Evolutionary conservation across 2,888 invertebrate species (phyloP).

Genomic region (Drosophila pseudotakahashii): DNA sequence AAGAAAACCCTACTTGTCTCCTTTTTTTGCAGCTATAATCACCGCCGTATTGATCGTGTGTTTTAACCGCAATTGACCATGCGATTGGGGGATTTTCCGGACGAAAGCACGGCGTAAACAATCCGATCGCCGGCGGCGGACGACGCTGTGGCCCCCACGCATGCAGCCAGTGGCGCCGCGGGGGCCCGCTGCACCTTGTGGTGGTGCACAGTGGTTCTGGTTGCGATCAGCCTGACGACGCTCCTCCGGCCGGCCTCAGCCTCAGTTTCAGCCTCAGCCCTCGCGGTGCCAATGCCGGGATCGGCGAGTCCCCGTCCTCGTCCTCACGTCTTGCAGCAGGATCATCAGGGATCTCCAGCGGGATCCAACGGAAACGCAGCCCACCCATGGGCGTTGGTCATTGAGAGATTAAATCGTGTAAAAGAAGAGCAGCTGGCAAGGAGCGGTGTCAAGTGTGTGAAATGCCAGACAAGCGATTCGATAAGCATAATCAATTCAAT

Average conservation of each 20-base stretch:
- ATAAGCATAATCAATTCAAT: constrained; percentile 17
- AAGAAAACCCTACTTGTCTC: no score
- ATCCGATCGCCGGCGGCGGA: constrained; percentile 71
- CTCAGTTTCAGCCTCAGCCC: constrained; percentile 78
- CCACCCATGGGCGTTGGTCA: constrained; percentile 50
- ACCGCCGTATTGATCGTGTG: not conserved
- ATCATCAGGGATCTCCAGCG: constrained; percentile 36
- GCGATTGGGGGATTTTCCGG: constrained; percentile 23
- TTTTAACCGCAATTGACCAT: constrained; percentile 9
- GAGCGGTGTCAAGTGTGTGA: constrained; percentile 47
- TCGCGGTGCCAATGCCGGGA: constrained; percentile 82
- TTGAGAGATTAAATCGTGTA: constrained; percentile 2
- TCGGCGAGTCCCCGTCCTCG: constrained; percentile 15
- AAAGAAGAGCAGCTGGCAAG: constrained; percentile 15
- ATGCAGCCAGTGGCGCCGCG: constrained; percentile 84
- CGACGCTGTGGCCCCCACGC: constrained; percentile 84
- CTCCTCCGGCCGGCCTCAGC: constrained; percentile 77
- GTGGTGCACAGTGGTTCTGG: constrained; percentile 60
- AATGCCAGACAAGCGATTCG: constrained; percentile 51
- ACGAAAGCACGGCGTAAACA: constrained; percentile 62
- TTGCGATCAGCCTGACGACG: constrained; percentile 63
- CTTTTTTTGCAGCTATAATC: constrained; percentile 12
- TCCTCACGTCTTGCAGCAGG: constrained; percentile 20
- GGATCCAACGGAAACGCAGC: constrained; percentile 3
- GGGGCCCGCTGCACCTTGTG: constrained; percentile 82